Evolutionary conservation across 2,113 vertebrate species (phyloP).

Genomic region (Geococcyx californianus): DNA sequence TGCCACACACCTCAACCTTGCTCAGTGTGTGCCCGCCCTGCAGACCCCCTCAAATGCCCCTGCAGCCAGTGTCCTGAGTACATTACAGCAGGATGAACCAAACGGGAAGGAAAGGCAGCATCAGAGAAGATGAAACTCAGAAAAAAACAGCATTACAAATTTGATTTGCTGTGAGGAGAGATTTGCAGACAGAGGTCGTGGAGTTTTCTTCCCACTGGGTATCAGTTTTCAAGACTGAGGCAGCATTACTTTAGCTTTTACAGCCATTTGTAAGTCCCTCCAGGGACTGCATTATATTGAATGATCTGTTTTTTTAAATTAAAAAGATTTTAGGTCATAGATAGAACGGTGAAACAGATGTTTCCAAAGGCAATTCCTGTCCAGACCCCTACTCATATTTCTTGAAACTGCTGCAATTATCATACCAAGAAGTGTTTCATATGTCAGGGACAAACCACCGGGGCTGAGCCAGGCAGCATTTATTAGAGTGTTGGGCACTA

Average conservation of each 20-base stretch:
- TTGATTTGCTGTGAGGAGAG: background rate
- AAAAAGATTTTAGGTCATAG: background rate
- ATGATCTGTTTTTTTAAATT: background rate
- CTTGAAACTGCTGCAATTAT: conserved; percentile 39
- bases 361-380: conserved; percentile 28
- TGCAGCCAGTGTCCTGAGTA: background rate
- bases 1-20: fast-evolving
- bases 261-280: background rate
- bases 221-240: background rate
- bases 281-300: background rate
- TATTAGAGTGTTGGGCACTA: background rate
- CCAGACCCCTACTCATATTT: conserved; percentile 20
- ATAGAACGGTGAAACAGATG: conserved; percentile 36
- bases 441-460: background rate
- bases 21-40: no score
- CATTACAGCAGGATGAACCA: fast-evolving
- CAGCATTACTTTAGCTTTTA: fast-evolving
- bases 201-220: background rate
- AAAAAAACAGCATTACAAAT: fast-evolving
- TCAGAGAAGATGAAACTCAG: fast-evolving
- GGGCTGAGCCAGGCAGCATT: background rate
- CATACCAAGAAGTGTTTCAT: conserved; percentile 31
- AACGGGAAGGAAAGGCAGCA: background rate
- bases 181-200: fast-evolving
- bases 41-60: fast-evolving